phyloP scores from a whole-genome alignment of 2,113 vertebrate genomes.

The Thalassoma bifasciatum region DNA sequence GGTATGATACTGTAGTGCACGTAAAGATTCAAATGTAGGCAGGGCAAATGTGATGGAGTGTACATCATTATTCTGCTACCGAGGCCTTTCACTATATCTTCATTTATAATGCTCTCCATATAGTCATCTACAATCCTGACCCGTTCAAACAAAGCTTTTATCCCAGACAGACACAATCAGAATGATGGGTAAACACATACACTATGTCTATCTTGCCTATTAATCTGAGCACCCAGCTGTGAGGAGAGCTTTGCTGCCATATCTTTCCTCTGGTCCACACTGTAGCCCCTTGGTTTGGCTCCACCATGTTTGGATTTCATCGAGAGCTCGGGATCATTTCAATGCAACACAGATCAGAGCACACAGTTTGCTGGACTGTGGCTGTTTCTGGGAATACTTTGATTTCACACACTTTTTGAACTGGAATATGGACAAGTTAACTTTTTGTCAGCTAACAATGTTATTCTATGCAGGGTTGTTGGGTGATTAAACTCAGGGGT shows the following conservation, averaged over 20 bases:
- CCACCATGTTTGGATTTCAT: slow-evolving; percentile 80
- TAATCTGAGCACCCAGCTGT: slow-evolving; percentile 84
- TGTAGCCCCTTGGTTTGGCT: slow-evolving; percentile 57
- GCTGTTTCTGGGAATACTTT: slow-evolving; percentile 53
- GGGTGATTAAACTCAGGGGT: not conserved
- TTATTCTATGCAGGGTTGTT: slow-evolving; percentile 5
- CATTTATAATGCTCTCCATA: slow-evolving; percentile 70
- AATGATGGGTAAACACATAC: slow-evolving; percentile 80
- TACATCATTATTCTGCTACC: slow-evolving; percentile 61
- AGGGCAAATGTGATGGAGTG: slow-evolving; percentile 33
- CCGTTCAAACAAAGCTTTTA: slow-evolving; percentile 69
- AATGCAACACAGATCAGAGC: slow-evolving; percentile 63
- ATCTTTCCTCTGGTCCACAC: slow-evolving; percentile 74
- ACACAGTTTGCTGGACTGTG: slow-evolving; percentile 50
- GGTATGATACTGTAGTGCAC: slow-evolving; percentile 57
- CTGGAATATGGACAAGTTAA: slow-evolving; percentile 16
- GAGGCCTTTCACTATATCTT: slow-evolving; percentile 67
- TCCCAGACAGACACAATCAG: slow-evolving; percentile 71
- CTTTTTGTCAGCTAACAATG: slow-evolving; percentile 21
- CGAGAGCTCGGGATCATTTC: slow-evolving; percentile 55
- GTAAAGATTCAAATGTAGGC: slow-evolving; percentile 65
- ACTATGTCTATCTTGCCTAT: slow-evolving; percentile 81
- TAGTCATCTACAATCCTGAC: slow-evolving; percentile 61
- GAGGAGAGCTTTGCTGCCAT: slow-evolving; percentile 67
- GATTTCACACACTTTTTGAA: slow-evolving; percentile 4